phyloP scores from a whole-genome alignment of 2,797 vertebrate species.

The Steatocranus sp. region DNA sequence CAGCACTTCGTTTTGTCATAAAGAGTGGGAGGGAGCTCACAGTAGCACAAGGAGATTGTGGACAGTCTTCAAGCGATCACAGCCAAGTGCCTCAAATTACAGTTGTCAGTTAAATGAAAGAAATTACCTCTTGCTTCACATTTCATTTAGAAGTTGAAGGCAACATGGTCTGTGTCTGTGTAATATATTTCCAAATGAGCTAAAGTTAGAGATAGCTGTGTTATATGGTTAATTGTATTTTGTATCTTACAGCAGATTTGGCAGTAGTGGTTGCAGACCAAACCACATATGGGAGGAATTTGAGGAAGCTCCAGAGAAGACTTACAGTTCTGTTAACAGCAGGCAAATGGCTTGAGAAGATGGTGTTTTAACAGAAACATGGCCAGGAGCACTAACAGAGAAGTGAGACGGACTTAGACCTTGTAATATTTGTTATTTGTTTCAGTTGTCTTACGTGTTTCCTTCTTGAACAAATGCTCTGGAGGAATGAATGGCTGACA shows the following conservation, averaged over 20 bases:
- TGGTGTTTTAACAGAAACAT: not conserved
- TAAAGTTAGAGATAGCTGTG: not conserved
- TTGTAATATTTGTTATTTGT: not conserved
- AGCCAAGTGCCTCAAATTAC: constrained; percentile 58
- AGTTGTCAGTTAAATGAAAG: constrained; percentile 51
- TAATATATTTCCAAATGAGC: not conserved
- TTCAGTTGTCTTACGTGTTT: not conserved
- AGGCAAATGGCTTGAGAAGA: not conserved
- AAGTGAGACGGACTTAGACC: not conserved
- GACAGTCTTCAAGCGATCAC: constrained; percentile 68
- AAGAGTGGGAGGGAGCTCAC: constrained; percentile 60
- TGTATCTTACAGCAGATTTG: not conserved
- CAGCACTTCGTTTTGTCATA: constrained; percentile 74
- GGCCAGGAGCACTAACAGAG: not conserved
- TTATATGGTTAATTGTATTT: not conserved
- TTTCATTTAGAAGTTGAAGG: constrained; percentile 10
- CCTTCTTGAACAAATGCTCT: not conserved
- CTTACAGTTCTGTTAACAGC: not conserved
- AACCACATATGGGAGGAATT: not conserved
- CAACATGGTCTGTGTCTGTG: not conserved
- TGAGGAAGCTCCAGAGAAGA: not conserved
- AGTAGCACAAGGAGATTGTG: constrained; percentile 62
- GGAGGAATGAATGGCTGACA: not conserved
- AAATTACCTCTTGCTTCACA: constrained; percentile 13
- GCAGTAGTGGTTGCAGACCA: not conserved